phyloP scores from a whole-genome alignment of 2,797 vertebrate species.

The Hyperoplus immaculatus region DNA sequence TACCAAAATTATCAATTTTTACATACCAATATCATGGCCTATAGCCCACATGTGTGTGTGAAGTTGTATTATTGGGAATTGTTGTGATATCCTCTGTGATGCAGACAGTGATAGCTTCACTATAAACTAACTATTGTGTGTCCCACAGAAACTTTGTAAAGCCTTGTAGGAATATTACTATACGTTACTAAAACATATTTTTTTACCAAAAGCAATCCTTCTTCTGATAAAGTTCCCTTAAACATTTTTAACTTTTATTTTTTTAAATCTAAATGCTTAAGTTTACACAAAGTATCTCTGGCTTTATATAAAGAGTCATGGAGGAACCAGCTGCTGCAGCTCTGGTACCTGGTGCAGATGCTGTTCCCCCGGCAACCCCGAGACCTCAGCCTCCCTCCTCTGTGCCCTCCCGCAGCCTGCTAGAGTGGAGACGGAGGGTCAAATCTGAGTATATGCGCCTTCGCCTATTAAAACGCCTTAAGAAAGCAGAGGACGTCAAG shows the following conservation, averaged over 20 bases:
- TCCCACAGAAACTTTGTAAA: background rate
- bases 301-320: conserved; percentile 67
- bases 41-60: no score
- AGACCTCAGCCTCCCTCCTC: conserved; percentile 67
- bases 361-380: conserved; percentile 56
- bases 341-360: conserved; percentile 45
- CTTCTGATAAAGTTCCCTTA: background rate
- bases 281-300: background rate
- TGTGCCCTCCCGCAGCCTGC: conserved; percentile 83
- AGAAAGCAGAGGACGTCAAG: conserved; percentile 95
- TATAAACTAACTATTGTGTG: background rate
- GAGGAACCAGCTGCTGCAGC: conserved; percentile 68
- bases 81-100: background rate
- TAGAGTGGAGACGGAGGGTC: conserved; percentile 96
- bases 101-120: background rate
- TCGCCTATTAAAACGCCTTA: conserved; percentile 94
- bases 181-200: background rate
- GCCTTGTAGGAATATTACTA: background rate
- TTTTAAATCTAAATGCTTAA: background rate
- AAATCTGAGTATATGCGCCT: conserved; percentile 98
- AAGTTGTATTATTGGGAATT: background rate
- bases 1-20: background rate
- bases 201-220: background rate
- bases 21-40: no score
- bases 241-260: no score